phyloP scores from a whole-genome alignment of 2,113 vertebrate species.

The Menidia beryllina region DNA sequence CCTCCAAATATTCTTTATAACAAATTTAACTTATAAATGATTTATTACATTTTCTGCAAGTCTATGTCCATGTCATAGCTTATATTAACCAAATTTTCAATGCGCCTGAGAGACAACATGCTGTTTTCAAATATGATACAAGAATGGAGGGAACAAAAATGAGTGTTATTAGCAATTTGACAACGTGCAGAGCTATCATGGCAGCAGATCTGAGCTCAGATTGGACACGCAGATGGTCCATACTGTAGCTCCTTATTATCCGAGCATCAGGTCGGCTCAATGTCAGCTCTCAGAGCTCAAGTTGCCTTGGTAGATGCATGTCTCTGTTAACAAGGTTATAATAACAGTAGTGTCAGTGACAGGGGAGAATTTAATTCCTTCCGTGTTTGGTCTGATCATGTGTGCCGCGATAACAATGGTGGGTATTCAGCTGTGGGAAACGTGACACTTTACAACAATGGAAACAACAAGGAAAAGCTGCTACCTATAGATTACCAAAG shows the following conservation, averaged over 20 bases:
- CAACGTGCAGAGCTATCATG: neutral
- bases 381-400: slow-evolving; percentile 14
- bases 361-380: slow-evolving; percentile 28
- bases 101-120: neutral
- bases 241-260: slow-evolving; percentile 40
- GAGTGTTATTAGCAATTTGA: slow-evolving; percentile 6
- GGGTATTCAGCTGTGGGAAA: slow-evolving; percentile 12
- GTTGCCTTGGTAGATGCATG: slow-evolving; percentile 33
- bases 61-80: too few species aligned
- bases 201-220: slow-evolving; percentile 1
- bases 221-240: slow-evolving; percentile 20
- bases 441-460: neutral
- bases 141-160: neutral
- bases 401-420: neutral
- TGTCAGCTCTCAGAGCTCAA: slow-evolving; percentile 40
- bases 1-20: neutral
- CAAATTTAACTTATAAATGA: too few species aligned
- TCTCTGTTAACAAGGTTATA: slow-evolving; percentile 45
- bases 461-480: slow-evolving; percentile 14
- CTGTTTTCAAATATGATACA: neutral
- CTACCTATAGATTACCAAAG: slow-evolving; percentile 17
- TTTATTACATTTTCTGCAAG: neutral
- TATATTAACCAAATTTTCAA: neutral
- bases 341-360: slow-evolving; percentile 36
- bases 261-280: slow-evolving; percentile 33